Evolutionary conservation across 2,797 vertebrate genomes (phyloP), one percentile per base, ranked within the genome.

Genomic region (Cyprinella venusta): DNA sequence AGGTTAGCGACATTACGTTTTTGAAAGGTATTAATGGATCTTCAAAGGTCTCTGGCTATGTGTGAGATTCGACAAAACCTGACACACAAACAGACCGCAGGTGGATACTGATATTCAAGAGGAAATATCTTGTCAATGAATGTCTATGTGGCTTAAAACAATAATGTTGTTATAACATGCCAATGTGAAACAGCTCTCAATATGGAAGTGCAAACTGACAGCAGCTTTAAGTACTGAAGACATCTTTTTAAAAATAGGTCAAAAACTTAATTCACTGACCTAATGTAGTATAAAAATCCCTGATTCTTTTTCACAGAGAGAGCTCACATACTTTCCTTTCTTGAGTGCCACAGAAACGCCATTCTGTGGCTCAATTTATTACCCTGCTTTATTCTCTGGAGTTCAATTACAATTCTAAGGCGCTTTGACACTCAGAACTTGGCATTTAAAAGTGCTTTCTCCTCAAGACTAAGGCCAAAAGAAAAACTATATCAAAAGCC

Each of bases 401-500:
- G 87, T 64, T 72, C 79, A 74, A n/a, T 81, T 86, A 76, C 64
- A 80, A 76, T 85, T 89, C 88, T 45, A 56, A 87, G 89, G 80
- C 81, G 54, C 89, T 83, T 3, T 68, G n/a, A 84, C 83, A 75
- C 63, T 48, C 0, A 82, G 85, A 80, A 83, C 86, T 80, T 87
- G 89, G 85, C 90, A 89, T 92, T 91, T 91, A 84, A 86, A 90
- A 89, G 84, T 56, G 16, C 87, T 74, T 85, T 88, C 84, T 89
- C 83, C 67, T 71, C 72, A 84, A 82, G 75, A 80, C 81, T 24
- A 38, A 59, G 80, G 84, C 80, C 74, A 77, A 81, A 68, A 26
- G 80, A 68, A 70, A 45, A 63, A 56, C 69, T 48, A 6, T 63
- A 42, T 70, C 75, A 61, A 76, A 69, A 85, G 33, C 36, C 21